These are phyloP conservation scores for Tetragnatha versicolor DNA, from an alignment of 1,140 invertebrate genomes.

Conservation along the genomic window DNA sequence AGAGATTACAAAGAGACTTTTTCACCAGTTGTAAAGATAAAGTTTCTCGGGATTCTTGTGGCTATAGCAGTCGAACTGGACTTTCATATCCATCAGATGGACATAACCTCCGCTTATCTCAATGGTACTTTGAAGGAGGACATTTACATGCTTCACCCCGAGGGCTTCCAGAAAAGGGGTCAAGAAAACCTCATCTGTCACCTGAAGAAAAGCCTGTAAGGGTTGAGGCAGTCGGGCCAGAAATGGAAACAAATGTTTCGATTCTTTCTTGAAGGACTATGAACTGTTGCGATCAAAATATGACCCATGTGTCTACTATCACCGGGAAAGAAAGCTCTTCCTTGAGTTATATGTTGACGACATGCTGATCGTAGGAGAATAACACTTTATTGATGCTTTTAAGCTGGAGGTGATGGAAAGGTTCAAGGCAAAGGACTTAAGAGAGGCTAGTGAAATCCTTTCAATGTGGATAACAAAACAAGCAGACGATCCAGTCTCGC, in stretches of 20 bases:
- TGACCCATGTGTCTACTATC: conserved; percentile 17
- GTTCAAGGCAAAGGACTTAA: not conserved
- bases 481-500: not conserved
- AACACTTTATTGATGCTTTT: not conserved
- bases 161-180: conserved; percentile 60
- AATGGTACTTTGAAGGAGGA: conserved; percentile 64
- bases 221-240: conserved; percentile 64
- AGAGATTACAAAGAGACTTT: conserved; percentile 55
- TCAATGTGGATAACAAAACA: not conserved
- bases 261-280: conserved; percentile 40
- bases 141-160: conserved; percentile 64
- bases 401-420: not conserved
- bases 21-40: conserved; percentile 58
- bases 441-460: not conserved
- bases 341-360: conserved; percentile 54
- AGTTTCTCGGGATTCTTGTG: conserved; percentile 61
- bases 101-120: conserved; percentile 61
- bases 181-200: conserved; percentile 53
- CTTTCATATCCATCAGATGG: conserved; percentile 54
- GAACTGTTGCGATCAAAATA: not conserved
- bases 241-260: conserved; percentile 62
- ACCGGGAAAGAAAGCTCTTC: not conserved
- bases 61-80: conserved; percentile 36
- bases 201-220: conserved; percentile 64
- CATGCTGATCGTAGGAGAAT: conserved; percentile 15